Base-by-base conservation (phyloP, 2,113 vertebrate species). In the Mobula birostris region DNA sequence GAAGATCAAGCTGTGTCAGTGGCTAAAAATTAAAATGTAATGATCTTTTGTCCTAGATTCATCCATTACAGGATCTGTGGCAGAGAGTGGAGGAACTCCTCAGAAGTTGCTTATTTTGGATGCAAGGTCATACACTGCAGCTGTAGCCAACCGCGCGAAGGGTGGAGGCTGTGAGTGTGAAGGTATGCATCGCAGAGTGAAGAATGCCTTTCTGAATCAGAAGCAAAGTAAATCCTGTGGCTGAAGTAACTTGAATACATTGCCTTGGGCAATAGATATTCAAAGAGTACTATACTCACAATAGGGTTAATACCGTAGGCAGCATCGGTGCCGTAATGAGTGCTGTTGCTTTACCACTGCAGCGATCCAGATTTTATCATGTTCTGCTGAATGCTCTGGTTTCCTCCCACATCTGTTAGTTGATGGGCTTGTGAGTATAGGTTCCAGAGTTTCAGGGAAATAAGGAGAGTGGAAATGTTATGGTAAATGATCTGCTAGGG, bases 131-230 rank as follows among this genome's bases (percentile, higher is more conserved):
- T 99, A 99, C 95, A 99, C 99, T 0, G 99, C 99, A 0, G 99
- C 99, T 0, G 99, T 99, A 95, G 99, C 99, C 90, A 99, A 99
- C 97, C 96, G 99, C 66, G 99, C 99, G n/a, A 99, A 99, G 96
- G 99, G 99, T 29, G 99, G 99, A 0, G 99, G 99, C 95, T 99
- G 99, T 0, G 99, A 99, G 95, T 99, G 99, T 32, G 98, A 99
- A 98, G 99, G 99, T 99, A 97, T 0, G 0, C 6, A 94, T 96
- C 94, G 32, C 5, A 0, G 15, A 40, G 7, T 27, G 4, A 2
- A 77, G 0, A 7, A 17, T 88, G 29, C 2, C 85, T 14, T 29
- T 11, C 4, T 9, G 72, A 2, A 7, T 5, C 90, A 90, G 48
- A 85, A 4, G 4, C 19, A 2, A 90, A 90, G 19, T 90, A 12